These are phyloP conservation scores for Clytia hemisphaerica DNA, from an alignment of 30 jellyfish, hydroid and myxozoan species.

Conservation along the genomic window DNA sequence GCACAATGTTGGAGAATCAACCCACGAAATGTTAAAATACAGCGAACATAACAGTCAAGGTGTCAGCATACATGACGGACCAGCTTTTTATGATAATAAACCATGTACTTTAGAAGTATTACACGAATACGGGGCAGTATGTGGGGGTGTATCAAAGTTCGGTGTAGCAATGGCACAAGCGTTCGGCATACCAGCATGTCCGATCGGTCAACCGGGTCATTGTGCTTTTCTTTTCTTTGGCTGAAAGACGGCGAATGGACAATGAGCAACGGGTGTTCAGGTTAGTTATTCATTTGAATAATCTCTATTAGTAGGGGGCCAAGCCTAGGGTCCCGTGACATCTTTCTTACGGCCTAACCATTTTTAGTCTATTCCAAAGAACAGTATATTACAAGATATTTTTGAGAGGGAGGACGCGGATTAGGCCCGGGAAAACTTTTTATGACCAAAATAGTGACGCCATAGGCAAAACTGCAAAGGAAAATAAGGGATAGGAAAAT, in stretches of 20 bases:
- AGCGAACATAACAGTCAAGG: conserved; percentile 12
- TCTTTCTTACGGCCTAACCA: too few relatives aligned
- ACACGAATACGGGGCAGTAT: conserved; percentile 34
- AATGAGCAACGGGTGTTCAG: conserved; percentile 24
- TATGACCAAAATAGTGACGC: too few relatives aligned
- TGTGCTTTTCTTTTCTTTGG: conserved; percentile 40
- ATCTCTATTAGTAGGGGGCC: too few relatives aligned
- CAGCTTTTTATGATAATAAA: conserved; percentile 16
- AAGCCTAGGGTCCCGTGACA: too few relatives aligned
- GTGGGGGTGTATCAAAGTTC: conserved; percentile 43
- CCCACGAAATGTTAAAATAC: conserved; percentile 35
- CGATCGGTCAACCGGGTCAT: conserved; percentile 45
- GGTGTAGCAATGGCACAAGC: conserved; percentile 50
- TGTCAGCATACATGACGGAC: conserved; percentile 34
- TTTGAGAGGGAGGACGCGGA: too few relatives aligned
- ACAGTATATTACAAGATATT: too few relatives aligned
- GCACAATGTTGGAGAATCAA: conserved; percentile 23
- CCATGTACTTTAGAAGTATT: conserved; percentile 24
- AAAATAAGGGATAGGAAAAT: too few relatives aligned
- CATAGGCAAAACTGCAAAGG: too few relatives aligned
- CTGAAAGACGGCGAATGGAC: conserved; percentile 41
- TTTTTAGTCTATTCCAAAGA: too few relatives aligned
- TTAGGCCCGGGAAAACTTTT: too few relatives aligned
- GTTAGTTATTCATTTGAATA: too few relatives aligned
- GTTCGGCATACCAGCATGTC: conserved; percentile 44